Evolutionary conservation across 2,113 vertebrate genomes (phyloP), one percentile per base, ranked within the genome.

Genomic region (Pterophyllum scalare): DNA sequence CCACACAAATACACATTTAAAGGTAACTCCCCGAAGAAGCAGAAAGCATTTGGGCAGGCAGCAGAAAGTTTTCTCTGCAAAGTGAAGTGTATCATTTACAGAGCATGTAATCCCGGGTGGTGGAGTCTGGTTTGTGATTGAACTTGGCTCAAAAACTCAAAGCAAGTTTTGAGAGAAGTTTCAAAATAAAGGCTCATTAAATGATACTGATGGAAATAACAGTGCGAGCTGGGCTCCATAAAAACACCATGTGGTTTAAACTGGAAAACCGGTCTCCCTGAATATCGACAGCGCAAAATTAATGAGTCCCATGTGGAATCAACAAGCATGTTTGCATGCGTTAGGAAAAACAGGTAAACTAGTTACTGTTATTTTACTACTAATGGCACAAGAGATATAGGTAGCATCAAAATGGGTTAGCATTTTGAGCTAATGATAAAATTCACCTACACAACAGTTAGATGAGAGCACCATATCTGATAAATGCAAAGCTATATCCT

Each of bases 291-390:
- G 33, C 26, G 24, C 79, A 17, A 24, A 80, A 67, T 82, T 87
- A 91, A 90, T 82, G 83, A 93, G 61, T 90, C 81, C 85, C 83
- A 26, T 13, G 77, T 85, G 87, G 35, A 87, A 28, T 46, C 52
- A 9, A 17, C 59, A 61, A 49, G 43, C 3, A 17, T 52, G 28
- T 26, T 28, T 28, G 20, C 65, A 67, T 54, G 46, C 75, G n/a
- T 59, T 58, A 35, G 11, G 11, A 19, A 35, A 33, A 2, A 78
- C 82, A 75, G 26, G 26, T 87, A 56, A 67, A 33, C 83, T 84
- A 26, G 80, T 46, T 56, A 54, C 20, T 75, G 12, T 24, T 19
- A 11, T 24, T 58, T 52, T 19, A 70, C 43, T 20, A 70, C 65
- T 52, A 20, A 67, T 6, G 22, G 40, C 1, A 7, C 1, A 26